Conservation (phyloP, 2,888 invertebrate genomes). For the Phaonia tiefii region DNA sequence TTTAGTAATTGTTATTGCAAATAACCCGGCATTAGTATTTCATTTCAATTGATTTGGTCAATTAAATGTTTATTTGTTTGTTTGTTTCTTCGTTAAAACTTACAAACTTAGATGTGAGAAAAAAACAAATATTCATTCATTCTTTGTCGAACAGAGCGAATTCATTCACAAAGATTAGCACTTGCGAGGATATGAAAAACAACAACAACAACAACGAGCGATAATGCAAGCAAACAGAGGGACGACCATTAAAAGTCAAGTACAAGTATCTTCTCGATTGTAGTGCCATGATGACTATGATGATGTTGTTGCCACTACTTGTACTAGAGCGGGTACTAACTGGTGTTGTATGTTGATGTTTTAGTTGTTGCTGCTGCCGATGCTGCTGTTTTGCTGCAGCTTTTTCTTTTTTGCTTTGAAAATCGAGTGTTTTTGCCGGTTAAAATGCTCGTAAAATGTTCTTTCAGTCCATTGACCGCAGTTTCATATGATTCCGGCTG, state of each 20-base stretch:
- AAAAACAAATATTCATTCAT: neutral
- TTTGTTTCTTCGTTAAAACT: neutral
- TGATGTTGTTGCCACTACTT: slow-evolving; percentile 10
- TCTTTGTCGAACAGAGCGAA: neutral
- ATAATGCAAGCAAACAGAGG: slow-evolving; percentile 30
- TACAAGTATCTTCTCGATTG: slow-evolving; percentile 32
- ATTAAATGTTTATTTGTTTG: slow-evolving; percentile 21
- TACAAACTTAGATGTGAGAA: slow-evolving; percentile 25
- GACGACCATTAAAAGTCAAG: slow-evolving; percentile 58
- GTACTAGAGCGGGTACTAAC: slow-evolving; percentile 1
- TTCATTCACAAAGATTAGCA: slow-evolving; percentile 50
- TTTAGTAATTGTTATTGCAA: slow-evolving; percentile 27
- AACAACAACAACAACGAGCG: slow-evolving; percentile 19
- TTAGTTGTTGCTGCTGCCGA: slow-evolving; percentile 33
- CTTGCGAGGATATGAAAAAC: slow-evolving; percentile 45
- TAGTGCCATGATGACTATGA: slow-evolving; percentile 6
- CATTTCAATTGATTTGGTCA: slow-evolving; percentile 41
- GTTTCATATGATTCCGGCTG: slow-evolving; percentile 60
- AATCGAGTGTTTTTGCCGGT: slow-evolving; percentile 48
- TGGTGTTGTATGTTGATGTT: slow-evolving; percentile 38
- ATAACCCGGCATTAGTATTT: slow-evolving; percentile 27
- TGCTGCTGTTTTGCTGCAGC: slow-evolving; percentile 15
- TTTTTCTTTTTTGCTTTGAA: slow-evolving; percentile 21
- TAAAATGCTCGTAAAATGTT: slow-evolving; percentile 42
- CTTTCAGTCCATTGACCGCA: slow-evolving; percentile 66